A percentile compares a stretch with the other conserved stretches of the same genome.
Conservation (phyloP, 2,797 vertebrate genomes). For the Streptopelia turtur region DNA sequence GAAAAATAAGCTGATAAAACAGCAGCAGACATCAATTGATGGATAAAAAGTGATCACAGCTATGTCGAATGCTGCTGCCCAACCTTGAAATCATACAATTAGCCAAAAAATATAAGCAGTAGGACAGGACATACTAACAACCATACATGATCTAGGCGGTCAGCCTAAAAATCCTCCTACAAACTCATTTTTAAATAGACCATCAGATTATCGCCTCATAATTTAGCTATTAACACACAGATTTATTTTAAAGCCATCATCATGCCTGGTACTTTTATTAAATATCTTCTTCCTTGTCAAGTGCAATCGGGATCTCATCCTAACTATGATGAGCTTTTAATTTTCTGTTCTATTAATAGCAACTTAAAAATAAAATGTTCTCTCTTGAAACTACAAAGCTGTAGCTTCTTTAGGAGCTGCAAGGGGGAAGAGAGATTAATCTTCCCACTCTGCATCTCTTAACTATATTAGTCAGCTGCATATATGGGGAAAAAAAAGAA, state of each 20-base stretch:
- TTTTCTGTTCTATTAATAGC: conserved; percentile 64
- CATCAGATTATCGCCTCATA: conserved; percentile 43
- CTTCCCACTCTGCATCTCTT: conserved; percentile 29
- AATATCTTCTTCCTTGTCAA: conserved; percentile 59
- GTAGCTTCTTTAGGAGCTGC: conserved; percentile 49
- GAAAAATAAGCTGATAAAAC: conserved; percentile 72
- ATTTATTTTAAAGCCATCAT: conserved; percentile 62
- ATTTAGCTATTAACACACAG: conserved; percentile 54
- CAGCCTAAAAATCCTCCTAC: conserved; percentile 27
- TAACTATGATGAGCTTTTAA: conserved; percentile 62
- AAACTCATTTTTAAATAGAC: background rate
- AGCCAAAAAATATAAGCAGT: conserved; percentile 18
- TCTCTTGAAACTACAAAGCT: conserved; percentile 49
- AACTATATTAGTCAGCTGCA: background rate
- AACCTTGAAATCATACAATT: conserved; percentile 68
- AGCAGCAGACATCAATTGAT: conserved; percentile 66
- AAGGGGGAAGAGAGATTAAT: conserved; percentile 44
- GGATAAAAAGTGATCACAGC: conserved; percentile 55
- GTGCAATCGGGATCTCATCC: conserved; percentile 57
- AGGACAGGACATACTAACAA: background rate
- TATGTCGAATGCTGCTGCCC: conserved; percentile 14
- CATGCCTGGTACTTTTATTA: conserved; percentile 35
- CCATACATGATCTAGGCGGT: background rate
- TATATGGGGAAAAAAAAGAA: background rate
- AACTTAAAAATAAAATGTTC: conserved; percentile 70